phyloP scores from a whole-genome alignment of 2,113 vertebrate species.

The Aldabrachelys gigantea region DNA sequence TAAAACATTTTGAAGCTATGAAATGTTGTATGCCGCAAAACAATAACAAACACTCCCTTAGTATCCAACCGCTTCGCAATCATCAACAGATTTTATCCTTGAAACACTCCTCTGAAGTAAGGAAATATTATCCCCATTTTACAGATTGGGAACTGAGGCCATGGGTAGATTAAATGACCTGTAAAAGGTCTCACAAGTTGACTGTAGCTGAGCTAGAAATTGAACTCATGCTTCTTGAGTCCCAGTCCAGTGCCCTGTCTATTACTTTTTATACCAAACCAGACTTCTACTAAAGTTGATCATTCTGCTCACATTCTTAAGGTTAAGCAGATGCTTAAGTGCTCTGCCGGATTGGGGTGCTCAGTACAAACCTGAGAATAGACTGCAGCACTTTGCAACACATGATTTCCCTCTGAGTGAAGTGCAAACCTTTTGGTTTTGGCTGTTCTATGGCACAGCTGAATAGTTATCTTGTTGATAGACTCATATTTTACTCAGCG shows the following conservation, averaged over 20 bases:
- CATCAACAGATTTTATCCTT: background rate
- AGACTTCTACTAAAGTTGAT: background rate
- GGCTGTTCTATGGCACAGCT: background rate
- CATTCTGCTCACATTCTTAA: background rate
- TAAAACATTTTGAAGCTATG: background rate
- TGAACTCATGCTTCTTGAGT: background rate
- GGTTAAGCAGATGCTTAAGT: background rate
- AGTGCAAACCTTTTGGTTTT: background rate
- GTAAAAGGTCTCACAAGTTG: background rate
- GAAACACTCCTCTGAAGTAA: background rate
- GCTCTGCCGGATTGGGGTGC: background rate
- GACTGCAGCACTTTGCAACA: background rate
- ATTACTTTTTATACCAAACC: background rate
- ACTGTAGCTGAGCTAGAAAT: background rate
- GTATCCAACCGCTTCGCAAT: too few species aligned
- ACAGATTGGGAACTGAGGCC: background rate
- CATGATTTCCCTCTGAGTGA: background rate
- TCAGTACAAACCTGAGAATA: background rate
- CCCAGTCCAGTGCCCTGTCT: background rate
- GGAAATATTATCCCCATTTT: background rate
- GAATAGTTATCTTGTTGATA: background rate
- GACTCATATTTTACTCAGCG: rapidly evolving
- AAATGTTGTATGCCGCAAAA: background rate
- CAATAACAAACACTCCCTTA: too few species aligned
- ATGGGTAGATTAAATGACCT: background rate